Evolutionary conservation across 2,797 vertebrate species (phyloP).

Genomic region (Muscicapa comitata): DNA sequence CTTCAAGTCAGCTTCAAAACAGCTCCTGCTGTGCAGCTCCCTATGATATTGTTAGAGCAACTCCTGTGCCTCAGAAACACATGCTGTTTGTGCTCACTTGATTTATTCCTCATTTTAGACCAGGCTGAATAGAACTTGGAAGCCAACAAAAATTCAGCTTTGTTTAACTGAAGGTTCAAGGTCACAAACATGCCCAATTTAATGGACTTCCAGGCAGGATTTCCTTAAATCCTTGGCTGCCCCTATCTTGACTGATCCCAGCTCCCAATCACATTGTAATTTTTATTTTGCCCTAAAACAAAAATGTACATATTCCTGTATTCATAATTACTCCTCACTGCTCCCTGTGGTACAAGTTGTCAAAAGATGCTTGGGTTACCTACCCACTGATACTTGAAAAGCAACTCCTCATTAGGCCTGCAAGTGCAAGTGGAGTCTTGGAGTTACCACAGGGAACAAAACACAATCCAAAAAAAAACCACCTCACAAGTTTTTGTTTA

Average conservation of each 20-base stretch:
- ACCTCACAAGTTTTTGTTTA: neutral
- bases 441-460: neutral
- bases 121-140: neutral
- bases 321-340: neutral
- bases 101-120: neutral
- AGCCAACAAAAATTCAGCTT: neutral
- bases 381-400: neutral
- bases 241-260: neutral
- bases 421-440: neutral
- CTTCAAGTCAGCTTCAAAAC: neutral
- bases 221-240: neutral
- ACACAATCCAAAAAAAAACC: fast-evolving
- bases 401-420: neutral
- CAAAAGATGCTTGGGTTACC: neutral
- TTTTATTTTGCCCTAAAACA: neutral
- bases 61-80: neutral
- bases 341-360: neutral
- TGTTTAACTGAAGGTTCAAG: neutral
- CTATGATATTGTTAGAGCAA: neutral
- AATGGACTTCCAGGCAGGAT: neutral
- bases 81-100: neutral
- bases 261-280: neutral
- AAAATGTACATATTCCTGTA: neutral
- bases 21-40: conserved; percentile 22
- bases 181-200: neutral